Base-by-base conservation (phyloP, 2,888 invertebrate genomes). In the Strigamia transsilvanica region DNA sequence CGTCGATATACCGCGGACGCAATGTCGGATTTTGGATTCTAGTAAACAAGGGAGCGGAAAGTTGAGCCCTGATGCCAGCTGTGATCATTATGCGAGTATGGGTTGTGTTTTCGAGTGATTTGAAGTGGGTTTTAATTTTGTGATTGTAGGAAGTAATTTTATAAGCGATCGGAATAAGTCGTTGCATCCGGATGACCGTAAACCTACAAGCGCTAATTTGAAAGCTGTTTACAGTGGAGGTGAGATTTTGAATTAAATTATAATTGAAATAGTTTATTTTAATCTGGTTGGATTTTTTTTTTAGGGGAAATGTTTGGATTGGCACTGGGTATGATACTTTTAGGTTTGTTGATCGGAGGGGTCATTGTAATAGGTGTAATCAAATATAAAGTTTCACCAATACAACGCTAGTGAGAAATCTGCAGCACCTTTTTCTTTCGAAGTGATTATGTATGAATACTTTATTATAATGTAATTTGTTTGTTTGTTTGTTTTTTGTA, bases 321-420 rank as follows among this genome's bases (percentile, higher is more conserved):
- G 7, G 78, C 78, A 2, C 2, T 78, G 5, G 78, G 78, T 12
- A 78, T 78, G 78, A 78, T 78, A 78, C n/a, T 78, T 34, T 78
- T 78, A 38, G 78, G 78, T 9, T 32, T 38, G 5, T 6, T 38
- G n/a, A 21, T 78, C 12, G 78, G 78, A 5, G 38, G 34, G 7
- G 3, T 78, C 13, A 13, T 78, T n/a, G 78, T 78, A 1, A 6
- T 78, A 32, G 78, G 9, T 5, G n/a, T 61, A 5, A 61, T 61
- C 18, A 61, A 61, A 18, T 61, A 61, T 10, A 61, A 61, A 61
- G 61, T 61, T 23, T 5, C 18, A 21, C n/a, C n/a, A n/a, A n/a
- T n/a, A n/a, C 61, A 61, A 61, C 15, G 18, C 7, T 61, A 61
- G n/a, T n/a, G n/a, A n/a, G n/a, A n/a, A n/a, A n/a, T n/a, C n/a